A percentile compares a stretch with the other conserved stretches of the same genome.
phyloP scores from a whole-genome alignment of 1,140 invertebrate species.

The Vanessa tameamea region DNA sequence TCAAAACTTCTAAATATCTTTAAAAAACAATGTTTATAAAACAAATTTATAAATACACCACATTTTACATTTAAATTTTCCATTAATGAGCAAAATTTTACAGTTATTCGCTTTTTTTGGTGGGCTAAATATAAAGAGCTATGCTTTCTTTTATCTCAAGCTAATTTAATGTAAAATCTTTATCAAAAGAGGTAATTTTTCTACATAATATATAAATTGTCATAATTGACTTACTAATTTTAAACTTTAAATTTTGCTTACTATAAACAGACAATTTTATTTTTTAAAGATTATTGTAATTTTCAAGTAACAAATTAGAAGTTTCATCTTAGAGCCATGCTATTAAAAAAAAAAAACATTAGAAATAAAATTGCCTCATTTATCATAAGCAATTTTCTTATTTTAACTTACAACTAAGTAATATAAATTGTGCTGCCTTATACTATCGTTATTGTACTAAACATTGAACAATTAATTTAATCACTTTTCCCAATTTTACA shows the following conservation, averaged over 20 bases:
- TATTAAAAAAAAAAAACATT: background rate
- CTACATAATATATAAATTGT: constrained; percentile 25
- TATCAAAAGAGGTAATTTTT: constrained; percentile 18
- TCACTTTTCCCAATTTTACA: constrained; percentile 15
- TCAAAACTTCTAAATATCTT: too few species aligned
- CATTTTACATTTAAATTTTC: too few species aligned
- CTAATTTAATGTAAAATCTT: constrained; percentile 18
- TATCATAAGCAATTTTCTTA: constrained; percentile 12
- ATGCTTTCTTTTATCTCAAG: constrained; percentile 7
- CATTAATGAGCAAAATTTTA: constrained; percentile 1
- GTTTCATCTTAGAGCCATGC: background rate
- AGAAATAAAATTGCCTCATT: background rate
- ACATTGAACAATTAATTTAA: constrained; percentile 37
- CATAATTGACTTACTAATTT: constrained; percentile 23
- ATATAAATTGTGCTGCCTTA: constrained; percentile 44
- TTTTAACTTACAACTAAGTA: constrained; percentile 28
- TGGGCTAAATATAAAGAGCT: constrained; percentile 3
- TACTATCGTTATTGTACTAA: constrained; percentile 45
- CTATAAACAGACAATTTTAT: background rate
- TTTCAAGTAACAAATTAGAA: background rate
- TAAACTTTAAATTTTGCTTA: background rate
- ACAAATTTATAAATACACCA: too few species aligned
- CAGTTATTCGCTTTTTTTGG: background rate
- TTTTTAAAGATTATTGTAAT: background rate
- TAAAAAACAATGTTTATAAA: too few species aligned